Percentiles rank a stretch among this genome's conserved stretches.
Conservation (phyloP, 2,113 vertebrate species). For the Recurvirostra avosetta region DNA sequence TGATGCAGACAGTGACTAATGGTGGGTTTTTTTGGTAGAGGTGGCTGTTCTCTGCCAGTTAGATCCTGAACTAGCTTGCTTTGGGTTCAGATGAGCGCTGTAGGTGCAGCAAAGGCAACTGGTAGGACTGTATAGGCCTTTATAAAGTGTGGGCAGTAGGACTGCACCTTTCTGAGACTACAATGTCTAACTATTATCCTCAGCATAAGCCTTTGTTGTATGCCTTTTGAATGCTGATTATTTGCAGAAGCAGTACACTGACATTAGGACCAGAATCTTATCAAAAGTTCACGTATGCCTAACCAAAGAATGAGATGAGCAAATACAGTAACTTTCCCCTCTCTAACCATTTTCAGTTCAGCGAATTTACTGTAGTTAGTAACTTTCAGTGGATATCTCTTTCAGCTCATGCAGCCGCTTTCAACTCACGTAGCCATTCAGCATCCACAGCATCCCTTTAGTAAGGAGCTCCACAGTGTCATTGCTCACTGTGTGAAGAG, state of each 20-base stretch:
- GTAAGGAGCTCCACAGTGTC: not conserved
- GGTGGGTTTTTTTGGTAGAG: not conserved
- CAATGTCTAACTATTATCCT: rapidly evolving
- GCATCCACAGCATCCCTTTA: not conserved
- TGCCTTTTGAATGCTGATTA: not conserved
- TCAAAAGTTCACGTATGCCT: not conserved
- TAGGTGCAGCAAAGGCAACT: not conserved
- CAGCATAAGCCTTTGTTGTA: not conserved
- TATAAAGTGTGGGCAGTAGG: not conserved
- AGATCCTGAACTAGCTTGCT: not conserved
- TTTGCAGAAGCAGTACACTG: not conserved
- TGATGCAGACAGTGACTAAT: not conserved
- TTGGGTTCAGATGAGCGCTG: not conserved
- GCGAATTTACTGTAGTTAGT: not conserved
- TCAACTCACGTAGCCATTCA: not conserved
- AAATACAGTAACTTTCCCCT: not conserved
- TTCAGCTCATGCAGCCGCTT: not conserved
- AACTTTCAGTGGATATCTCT: not conserved
- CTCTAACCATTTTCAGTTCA: not conserved
- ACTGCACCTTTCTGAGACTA: not conserved
- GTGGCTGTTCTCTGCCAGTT: not conserved
- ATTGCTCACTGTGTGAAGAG: not conserved
- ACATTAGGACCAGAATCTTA: not conserved
- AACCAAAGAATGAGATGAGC: not conserved
- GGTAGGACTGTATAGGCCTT: not conserved